These are phyloP conservation scores for Daubentonia madagascariensis DNA, from an alignment of 2,113 vertebrate species.

Conservation along the genomic window DNA sequence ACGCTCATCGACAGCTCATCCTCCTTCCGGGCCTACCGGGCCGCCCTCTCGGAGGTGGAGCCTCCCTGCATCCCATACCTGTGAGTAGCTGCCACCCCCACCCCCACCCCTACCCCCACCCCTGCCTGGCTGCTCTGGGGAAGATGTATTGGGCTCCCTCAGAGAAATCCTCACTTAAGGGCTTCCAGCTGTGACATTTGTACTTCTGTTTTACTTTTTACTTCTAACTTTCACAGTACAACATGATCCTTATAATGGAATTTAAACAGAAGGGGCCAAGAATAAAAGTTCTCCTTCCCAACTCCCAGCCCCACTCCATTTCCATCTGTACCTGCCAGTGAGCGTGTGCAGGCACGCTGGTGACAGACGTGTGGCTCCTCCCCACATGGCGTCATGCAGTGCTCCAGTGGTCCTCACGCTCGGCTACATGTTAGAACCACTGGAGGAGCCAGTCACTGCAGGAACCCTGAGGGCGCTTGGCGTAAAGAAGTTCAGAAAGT, in stretches of 20 bases:
- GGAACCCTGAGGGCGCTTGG: neutral
- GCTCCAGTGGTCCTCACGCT: too few relatives aligned
- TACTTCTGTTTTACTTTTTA: neutral
- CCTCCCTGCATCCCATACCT: constrained; percentile 98
- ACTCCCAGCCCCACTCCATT: fast-evolving
- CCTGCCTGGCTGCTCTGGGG: neutral
- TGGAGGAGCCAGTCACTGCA: neutral
- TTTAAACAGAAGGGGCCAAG: too few relatives aligned
- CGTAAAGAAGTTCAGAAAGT: neutral
- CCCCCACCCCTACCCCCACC: neutral
- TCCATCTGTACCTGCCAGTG: neutral
- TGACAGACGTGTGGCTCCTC: neutral
- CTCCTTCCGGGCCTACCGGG: constrained; percentile 97
- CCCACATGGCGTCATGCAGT: fast-evolving
- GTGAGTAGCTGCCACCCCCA: constrained; percentile 83
- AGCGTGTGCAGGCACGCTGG: fast-evolving
- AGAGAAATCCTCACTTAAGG: fast-evolving
- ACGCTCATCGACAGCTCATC: constrained; percentile 98
- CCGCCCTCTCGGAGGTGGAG: constrained; percentile 96
- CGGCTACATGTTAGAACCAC: neutral
- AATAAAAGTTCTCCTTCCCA: fast-evolving
- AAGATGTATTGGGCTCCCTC: fast-evolving
- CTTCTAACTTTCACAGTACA: neutral
- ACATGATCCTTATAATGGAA: neutral
- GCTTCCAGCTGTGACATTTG: fast-evolving